Base-by-base conservation (phyloP, 1,140 invertebrate species). In the Tetraneura akinire region DNA sequence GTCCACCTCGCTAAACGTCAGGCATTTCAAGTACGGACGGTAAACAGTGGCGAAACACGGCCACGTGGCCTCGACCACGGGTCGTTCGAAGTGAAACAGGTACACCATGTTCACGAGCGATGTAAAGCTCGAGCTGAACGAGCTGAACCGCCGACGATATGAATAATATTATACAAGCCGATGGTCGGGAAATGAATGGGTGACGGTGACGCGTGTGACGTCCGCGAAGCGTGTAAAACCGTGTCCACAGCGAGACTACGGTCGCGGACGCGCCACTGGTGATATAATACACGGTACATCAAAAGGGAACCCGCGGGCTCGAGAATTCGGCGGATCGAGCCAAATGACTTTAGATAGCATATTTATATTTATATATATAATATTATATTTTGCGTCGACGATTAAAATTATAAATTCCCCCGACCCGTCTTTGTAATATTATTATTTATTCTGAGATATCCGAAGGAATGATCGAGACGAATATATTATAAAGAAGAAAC, bases 21-120 rank as follows among this genome's bases (percentile, higher is more conserved):
- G 21, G 80, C 85, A 87, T 84, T 91, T 91, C 16, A 87, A 85
- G 73, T 88, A 88, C 82, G 88, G 86, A 60, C 87, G 85, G 83
- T 89, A 91, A 68, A 88, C 87, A 1, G 83, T 86, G 5, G 88
- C 86, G 18, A 88, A 37, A 55, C 89, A 87, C 71, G 85, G 85
- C 88, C 87, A 86, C 84, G 86, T 86, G 80, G 85, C 83, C 81
- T 83, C 82, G n/a, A 47, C 26, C 70, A 80, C 21, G 9, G 74
- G 74, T 3, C 16, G 51, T 29, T 78, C 74, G 55, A 78, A 78
- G 55, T 78, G 74, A 16, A 78, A 78, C 74, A 78, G 55, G 55
- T 78, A 78, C 37, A 78, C 74, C 74, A 78, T 78, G 29, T 23
- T 16, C 29, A 8, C 60, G 60, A 37, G 16, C 60, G 60, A 37